Percentiles rank a stretch among this genome's conserved stretches.
phyloP scores from a whole-genome alignment of 2,797 vertebrate species.

The Neosilurus mollespiculum region DNA sequence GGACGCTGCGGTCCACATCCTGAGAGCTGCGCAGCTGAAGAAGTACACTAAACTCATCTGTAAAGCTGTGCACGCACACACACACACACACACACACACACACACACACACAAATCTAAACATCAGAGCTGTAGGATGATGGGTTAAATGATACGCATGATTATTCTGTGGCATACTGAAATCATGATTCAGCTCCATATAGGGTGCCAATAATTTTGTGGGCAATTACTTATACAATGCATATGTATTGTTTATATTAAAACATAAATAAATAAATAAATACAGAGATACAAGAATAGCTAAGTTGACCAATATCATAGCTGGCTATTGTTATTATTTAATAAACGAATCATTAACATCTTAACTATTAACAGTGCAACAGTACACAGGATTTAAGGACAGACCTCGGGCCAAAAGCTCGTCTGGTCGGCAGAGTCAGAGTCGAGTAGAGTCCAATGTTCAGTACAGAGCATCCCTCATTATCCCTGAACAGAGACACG shows the following conservation, averaged over 20 bases:
- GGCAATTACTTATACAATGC: neutral
- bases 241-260: neutral
- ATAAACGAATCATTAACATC: too few species aligned
- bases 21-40: constrained; percentile 73
- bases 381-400: neutral
- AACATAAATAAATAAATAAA: neutral
- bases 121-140: neutral
- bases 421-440: constrained; percentile 69
- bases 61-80: constrained; percentile 67
- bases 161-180: neutral
- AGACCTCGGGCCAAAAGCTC: constrained; percentile 75
- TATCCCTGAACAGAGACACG: constrained; percentile 64
- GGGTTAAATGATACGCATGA: neutral
- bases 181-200: neutral
- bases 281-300: too few species aligned
- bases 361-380: neutral
- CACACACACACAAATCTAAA: neutral
- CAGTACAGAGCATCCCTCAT: constrained; percentile 67
- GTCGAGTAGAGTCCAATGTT: constrained; percentile 73
- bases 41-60: constrained; percentile 77
- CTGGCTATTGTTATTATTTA: neutral
- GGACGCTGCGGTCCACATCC: constrained; percentile 72
- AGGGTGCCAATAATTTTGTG: neutral
- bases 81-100: constrained; percentile 9
- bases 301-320: neutral